These are phyloP conservation scores for Akabosia matsudoensis DNA, from an alignment of 1,140 invertebrate species.

Conservation along the genomic window DNA sequence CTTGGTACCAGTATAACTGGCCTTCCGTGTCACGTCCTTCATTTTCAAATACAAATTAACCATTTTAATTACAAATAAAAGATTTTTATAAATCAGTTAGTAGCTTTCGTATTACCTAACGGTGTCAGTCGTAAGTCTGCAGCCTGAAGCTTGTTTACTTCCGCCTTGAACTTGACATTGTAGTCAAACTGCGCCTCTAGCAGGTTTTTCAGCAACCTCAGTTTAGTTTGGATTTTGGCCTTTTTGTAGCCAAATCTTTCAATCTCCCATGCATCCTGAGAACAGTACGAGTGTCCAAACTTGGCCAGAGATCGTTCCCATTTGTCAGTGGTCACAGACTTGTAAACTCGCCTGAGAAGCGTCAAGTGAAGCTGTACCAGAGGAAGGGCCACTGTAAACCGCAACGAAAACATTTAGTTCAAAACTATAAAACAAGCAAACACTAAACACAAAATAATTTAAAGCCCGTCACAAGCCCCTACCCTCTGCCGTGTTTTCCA, in stretches of 20 bases:
- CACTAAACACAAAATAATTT: no score
- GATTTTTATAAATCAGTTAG: neutral
- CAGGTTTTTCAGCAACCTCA: conserved; percentile 83
- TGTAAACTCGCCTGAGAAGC: conserved; percentile 79
- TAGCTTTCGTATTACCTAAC: conserved; percentile 71
- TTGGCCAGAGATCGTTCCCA: conserved; percentile 88
- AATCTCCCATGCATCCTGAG: conserved; percentile 92
- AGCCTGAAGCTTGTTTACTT: conserved; percentile 77
- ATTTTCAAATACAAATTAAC: neutral
- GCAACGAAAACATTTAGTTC: no score
- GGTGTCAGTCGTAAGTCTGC: conserved; percentile 77
- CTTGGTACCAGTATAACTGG: conserved; percentile 86
- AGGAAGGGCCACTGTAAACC: no score
- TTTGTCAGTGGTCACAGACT: conserved; percentile 76
- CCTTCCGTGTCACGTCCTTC: conserved; percentile 73
- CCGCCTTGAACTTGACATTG: conserved; percentile 88
- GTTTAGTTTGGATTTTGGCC: conserved; percentile 78
- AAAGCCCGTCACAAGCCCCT: conserved; percentile 48
- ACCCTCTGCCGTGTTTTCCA: conserved; percentile 85
- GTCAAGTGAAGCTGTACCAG: conserved; percentile 83
- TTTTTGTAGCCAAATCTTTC: conserved; percentile 95
- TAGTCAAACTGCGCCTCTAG: conserved; percentile 92
- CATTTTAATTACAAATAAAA: neutral
- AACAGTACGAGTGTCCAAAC: conserved; percentile 83
- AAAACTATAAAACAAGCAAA: no score